phyloP scores from a whole-genome alignment of 2,113 vertebrate genomes.

The Mus pahari region DNA sequence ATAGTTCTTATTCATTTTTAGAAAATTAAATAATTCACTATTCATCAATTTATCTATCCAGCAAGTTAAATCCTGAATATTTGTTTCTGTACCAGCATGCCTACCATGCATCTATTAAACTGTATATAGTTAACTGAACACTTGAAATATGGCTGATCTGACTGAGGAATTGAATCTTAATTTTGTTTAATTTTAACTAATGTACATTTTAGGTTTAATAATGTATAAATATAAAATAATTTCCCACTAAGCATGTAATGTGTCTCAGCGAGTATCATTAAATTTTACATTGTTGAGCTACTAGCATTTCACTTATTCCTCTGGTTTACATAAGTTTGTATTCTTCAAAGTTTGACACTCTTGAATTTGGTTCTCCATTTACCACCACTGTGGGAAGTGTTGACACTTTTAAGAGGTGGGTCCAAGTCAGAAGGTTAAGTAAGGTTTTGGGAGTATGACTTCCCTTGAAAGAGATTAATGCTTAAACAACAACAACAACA shows the following conservation, averaged over 20 bases:
- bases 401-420: background rate
- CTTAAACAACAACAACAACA: too few relatives aligned
- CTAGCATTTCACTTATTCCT: background rate
- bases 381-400: background rate
- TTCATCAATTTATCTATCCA: background rate
- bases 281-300: background rate
- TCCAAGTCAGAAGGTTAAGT: background rate
- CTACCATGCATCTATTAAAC: background rate
- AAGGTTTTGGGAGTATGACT: too few relatives aligned
- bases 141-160: background rate
- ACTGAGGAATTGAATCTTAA: background rate
- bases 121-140: background rate
- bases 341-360: background rate
- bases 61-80: background rate
- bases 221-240: background rate
- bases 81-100: background rate
- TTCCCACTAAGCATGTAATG: background rate
- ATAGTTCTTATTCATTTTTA: background rate
- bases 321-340: background rate
- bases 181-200: slow-evolving; percentile 39
- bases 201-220: slow-evolving; percentile 44
- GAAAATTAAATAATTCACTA: background rate
- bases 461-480: background rate
- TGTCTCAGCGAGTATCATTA: slow-evolving; percentile 1
- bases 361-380: background rate